Conservation (phyloP, 2,888 invertebrate species). For the Ennomos fuscantarius region DNA sequence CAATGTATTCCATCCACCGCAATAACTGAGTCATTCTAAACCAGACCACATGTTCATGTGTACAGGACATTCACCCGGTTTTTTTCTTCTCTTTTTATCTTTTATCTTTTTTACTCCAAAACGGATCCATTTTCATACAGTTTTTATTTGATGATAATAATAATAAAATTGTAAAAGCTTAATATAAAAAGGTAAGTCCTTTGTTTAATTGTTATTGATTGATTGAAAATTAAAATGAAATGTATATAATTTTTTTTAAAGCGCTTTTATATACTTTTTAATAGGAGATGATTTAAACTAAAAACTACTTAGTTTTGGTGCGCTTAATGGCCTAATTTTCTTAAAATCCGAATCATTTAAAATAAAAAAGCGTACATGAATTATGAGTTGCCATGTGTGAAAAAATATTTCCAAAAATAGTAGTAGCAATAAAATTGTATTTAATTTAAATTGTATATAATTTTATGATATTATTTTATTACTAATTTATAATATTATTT, state of each 20-base stretch:
- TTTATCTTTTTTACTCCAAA: conserved; percentile 63
- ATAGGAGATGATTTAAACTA: too few relatives aligned
- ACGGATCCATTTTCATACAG: conserved; percentile 60
- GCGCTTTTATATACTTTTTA: too few relatives aligned
- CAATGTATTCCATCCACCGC: conserved; percentile 18
- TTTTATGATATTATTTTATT: too few relatives aligned
- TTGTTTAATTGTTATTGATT: conserved; percentile 64
- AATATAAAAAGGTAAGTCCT: conserved; percentile 66
- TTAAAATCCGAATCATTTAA: too few relatives aligned
- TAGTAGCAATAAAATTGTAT: too few relatives aligned
- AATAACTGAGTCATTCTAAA: conserved; percentile 3
- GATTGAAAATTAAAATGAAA: conserved; percentile 13
- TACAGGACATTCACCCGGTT: conserved; percentile 73
- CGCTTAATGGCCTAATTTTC: too few relatives aligned
- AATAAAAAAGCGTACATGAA: too few relatives aligned
- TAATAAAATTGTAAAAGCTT: conserved; percentile 71
- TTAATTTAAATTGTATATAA: too few relatives aligned
- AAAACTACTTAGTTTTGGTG: too few relatives aligned
- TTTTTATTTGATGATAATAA: conserved; percentile 70
- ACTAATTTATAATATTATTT: conserved; percentile 41
- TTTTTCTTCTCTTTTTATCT: conserved; percentile 58
- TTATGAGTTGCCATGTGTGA: too few relatives aligned
- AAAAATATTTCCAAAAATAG: too few relatives aligned
- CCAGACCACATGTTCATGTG: conserved; percentile 52
- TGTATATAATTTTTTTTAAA: too few relatives aligned